phyloP scores from a whole-genome alignment of 2,113 vertebrate genomes.

The Phodopus roborovskii region DNA sequence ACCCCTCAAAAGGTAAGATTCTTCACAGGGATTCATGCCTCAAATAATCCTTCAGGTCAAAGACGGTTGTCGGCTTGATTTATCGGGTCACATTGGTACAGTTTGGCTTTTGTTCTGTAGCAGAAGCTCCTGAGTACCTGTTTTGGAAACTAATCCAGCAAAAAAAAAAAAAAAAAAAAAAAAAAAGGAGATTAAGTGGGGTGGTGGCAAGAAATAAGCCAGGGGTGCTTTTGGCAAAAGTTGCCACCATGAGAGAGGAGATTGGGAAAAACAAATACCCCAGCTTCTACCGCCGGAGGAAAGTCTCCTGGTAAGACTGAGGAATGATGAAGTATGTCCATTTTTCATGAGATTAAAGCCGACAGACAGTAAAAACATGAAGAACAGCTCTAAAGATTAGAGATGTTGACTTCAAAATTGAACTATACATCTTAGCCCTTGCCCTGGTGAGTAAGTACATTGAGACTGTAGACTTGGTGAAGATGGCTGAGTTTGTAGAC shows the following conservation, averaged over 20 bases:
- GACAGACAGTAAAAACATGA: not conserved
- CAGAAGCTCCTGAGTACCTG: not conserved
- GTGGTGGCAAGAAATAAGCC: not conserved
- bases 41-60: slow-evolving; percentile 4
- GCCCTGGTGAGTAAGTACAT: not conserved
- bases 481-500: not conserved
- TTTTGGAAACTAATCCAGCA: slow-evolving; percentile 26
- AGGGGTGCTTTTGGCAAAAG: slow-evolving; percentile 16
- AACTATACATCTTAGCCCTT: not conserved
- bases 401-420: slow-evolving; percentile 14
- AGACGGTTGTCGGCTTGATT: slow-evolving; percentile 29
- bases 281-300: not conserved
- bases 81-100: not conserved
- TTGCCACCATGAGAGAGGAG: slow-evolving; percentile 4
- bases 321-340: slow-evolving; percentile 3
- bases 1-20: slow-evolving; percentile 16
- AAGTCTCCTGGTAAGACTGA: not conserved
- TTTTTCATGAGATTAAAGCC: slow-evolving; percentile 3
- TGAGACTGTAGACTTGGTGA: not conserved
- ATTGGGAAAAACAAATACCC: not conserved
- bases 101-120: not conserved
- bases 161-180: not conserved
- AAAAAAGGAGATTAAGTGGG: not conserved
- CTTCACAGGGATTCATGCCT: slow-evolving; percentile 5
- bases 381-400: not conserved